phyloP scores from a whole-genome alignment of 2,888 invertebrate genomes.

The Cremastobaeus sp. region DNA sequence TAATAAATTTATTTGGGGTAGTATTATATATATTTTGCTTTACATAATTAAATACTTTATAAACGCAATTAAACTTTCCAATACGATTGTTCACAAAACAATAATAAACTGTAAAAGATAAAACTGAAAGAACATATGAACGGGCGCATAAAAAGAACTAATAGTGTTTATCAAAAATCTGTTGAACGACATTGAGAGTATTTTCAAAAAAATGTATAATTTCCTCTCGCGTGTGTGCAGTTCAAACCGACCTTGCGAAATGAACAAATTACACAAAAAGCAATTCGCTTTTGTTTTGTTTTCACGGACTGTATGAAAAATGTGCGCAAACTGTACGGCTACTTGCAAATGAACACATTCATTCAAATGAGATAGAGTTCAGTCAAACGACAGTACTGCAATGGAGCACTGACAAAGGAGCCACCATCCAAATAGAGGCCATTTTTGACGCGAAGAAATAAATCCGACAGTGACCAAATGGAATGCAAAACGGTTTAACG shows the following conservation, averaged over 20 bases:
- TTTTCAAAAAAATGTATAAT: not conserved
- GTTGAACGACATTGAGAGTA: no score
- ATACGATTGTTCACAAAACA: no score
- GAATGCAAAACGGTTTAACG: constrained; percentile 28
- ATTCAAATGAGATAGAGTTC: constrained; percentile 28
- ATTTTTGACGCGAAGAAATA: constrained; percentile 51
- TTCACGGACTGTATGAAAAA: constrained; percentile 20
- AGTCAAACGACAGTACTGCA: constrained; percentile 9
- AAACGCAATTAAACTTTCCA: no score
- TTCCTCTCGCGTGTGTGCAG: not conserved
- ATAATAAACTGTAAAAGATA: no score
- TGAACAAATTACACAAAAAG: not conserved
- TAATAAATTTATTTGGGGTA: no score
- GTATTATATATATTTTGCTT: no score
- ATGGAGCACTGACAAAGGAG: constrained; percentile 33
- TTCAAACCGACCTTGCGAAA: not conserved
- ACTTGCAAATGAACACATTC: constrained; percentile 30
- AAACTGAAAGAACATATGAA: no score
- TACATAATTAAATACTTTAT: no score
- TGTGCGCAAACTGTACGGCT: not conserved
- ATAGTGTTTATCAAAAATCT: no score
- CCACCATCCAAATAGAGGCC: constrained; percentile 16
- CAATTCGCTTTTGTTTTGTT: constrained; percentile 11
- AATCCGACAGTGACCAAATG: constrained; percentile 40
- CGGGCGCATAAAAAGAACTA: no score